Evolutionary conservation across 2,113 vertebrate species (phyloP).

Genomic region (Gallinago undulata): DNA sequence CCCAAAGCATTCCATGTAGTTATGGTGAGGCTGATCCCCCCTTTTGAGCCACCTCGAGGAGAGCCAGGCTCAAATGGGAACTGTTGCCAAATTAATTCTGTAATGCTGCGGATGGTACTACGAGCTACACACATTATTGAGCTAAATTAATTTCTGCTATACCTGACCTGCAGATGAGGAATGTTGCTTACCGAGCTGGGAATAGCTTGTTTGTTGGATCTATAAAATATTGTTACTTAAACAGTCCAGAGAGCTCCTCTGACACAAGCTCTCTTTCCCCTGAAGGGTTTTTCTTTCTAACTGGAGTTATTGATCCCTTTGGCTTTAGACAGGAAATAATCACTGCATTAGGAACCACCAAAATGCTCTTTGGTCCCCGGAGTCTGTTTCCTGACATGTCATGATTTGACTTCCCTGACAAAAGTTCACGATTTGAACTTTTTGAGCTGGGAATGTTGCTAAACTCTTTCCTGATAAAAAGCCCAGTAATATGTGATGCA

Average conservation of each 20-base stretch:
- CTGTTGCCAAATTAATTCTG: not conserved
- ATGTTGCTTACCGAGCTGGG: not conserved
- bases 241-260: not conserved
- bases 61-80: not conserved
- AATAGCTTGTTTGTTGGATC: slow-evolving; percentile 18
- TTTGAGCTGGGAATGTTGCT: not conserved
- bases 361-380: not conserved
- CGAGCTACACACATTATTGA: not conserved
- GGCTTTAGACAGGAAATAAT: slow-evolving; percentile 27
- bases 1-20: not conserved
- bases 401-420: not conserved
- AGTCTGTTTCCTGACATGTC: not conserved
- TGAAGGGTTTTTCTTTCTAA: slow-evolving; percentile 1
- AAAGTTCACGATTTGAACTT: not conserved
- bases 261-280: not conserved
- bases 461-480: not conserved
- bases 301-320: slow-evolving; percentile 28
- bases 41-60: not conserved
- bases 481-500: not conserved
- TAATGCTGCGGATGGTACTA: not conserved
- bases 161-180: not conserved
- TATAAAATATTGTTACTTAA: slow-evolving; percentile 1
- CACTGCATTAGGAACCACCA: slow-evolving; percentile 8
- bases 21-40: not conserved
- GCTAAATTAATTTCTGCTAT: slow-evolving; percentile 7